Evolutionary conservation across 2,888 invertebrate genomes (phyloP).

Genomic region (Operophtera brumata): DNA sequence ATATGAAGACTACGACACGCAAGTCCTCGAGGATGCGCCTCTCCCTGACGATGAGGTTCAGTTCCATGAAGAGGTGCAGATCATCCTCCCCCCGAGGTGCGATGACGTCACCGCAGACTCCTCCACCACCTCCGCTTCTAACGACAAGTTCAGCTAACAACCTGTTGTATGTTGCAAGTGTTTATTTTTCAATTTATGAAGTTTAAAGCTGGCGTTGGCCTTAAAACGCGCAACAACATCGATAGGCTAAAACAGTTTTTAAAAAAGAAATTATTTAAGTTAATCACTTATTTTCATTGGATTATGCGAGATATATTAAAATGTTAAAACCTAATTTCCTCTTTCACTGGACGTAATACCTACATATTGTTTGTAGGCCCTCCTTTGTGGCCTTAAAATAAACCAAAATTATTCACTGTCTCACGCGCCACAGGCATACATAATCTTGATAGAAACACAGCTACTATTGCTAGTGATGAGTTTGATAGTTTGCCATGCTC

Average conservation of each 20-base stretch:
- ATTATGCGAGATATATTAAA: conserved; percentile 46
- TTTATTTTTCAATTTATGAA: conserved; percentile 33
- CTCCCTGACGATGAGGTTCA: conserved; percentile 67
- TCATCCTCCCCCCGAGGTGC: conserved; percentile 67
- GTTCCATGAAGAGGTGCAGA: conserved; percentile 67
- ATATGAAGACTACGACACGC: conserved; percentile 55
- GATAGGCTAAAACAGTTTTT: conserved; percentile 41
- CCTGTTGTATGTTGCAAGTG: conserved; percentile 2
- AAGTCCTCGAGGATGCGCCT: conserved; percentile 51
- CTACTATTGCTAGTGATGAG: too few relatives aligned
- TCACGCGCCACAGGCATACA: too few relatives aligned
- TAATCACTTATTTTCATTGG: conserved; percentile 56
- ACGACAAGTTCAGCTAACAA: conserved; percentile 36
- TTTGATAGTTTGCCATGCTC: too few relatives aligned
- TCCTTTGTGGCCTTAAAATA: too few relatives aligned
- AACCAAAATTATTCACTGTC: too few relatives aligned
- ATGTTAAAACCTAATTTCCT: conserved; percentile 5
- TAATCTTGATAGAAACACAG: too few relatives aligned
- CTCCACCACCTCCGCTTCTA: conserved; percentile 44
- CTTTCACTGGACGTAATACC: too few relatives aligned
- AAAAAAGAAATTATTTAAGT: conserved; percentile 40
- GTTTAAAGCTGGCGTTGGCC: conserved; percentile 36
- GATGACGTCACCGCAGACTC: conserved; percentile 63
- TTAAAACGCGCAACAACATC: conserved; percentile 43
- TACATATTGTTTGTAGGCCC: too few relatives aligned